Conservation (phyloP, 2,797 vertebrate genomes). For the Nannoperca australis region DNA sequence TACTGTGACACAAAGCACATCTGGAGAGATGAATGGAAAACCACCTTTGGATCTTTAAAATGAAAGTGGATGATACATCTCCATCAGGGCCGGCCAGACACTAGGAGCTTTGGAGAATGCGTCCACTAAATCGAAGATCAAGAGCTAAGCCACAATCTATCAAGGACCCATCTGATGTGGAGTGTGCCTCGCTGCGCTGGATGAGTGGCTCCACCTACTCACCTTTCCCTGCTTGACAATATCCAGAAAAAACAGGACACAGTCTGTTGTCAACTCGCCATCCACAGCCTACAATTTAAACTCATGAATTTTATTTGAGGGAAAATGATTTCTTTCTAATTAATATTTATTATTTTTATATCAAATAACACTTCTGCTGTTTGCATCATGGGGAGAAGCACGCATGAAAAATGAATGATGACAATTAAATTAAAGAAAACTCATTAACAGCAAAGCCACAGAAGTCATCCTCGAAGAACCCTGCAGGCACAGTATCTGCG, state of each 20-base stretch:
- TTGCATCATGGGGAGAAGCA: conserved; percentile 7
- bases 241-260: conserved; percentile 28
- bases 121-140: conserved; percentile 46
- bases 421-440: conserved; percentile 11
- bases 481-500: conserved; percentile 33
- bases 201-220: conserved; percentile 48
- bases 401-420: conserved; percentile 26
- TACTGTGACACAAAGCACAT: not conserved
- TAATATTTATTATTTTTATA: conserved; percentile 11
- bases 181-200: conserved; percentile 48
- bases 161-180: conserved; percentile 40
- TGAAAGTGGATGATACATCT: conserved; percentile 17
- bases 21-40: conserved; percentile 4
- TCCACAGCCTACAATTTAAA: not conserved
- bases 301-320: conserved; percentile 13
- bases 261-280: conserved; percentile 3
- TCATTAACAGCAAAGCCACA: conserved; percentile 23
- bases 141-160: conserved; percentile 45
- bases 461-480: conserved; percentile 1
- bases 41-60: not conserved
- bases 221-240: conserved; percentile 27
- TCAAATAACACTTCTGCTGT: not conserved
- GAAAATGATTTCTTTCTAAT: conserved; percentile 2
- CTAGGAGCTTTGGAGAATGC: conserved; percentile 30
- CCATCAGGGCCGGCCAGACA: conserved; percentile 19